Conservation (phyloP, 2,888 invertebrate genomes). For the Nymphalis polychloros region DNA sequence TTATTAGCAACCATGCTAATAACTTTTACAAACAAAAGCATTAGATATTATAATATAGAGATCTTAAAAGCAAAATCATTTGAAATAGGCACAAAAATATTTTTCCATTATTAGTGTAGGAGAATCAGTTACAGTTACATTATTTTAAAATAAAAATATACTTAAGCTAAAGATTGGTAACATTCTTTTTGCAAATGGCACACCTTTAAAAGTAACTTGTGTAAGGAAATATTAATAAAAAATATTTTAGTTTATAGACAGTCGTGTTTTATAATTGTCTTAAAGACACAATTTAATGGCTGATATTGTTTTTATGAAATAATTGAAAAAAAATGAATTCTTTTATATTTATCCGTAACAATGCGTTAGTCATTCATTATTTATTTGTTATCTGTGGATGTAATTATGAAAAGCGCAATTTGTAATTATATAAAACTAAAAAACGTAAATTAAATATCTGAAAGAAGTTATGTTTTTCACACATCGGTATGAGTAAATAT, state of each 20-base stretch:
- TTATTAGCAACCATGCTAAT: slow-evolving; percentile 5
- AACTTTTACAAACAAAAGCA: slow-evolving; percentile 24
- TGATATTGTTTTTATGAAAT: not conserved
- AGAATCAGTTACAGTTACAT: slow-evolving; percentile 8
- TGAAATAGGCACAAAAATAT: slow-evolving; percentile 25
- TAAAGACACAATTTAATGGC: not conserved
- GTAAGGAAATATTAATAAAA: slow-evolving; percentile 4
- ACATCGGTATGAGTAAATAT: not conserved
- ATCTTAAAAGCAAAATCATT: slow-evolving; percentile 32
- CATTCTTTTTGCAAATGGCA: slow-evolving; percentile 43
- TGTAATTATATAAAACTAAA: not conserved
- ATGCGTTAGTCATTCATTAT: slow-evolving; percentile 4
- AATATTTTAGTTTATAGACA: slow-evolving; percentile 1
- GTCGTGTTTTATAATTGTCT: not conserved
- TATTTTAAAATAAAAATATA: slow-evolving; percentile 12
- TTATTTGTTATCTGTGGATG: slow-evolving; percentile 4
- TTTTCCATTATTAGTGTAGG: slow-evolving; percentile 29
- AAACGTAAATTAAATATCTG: slow-evolving; percentile 10
- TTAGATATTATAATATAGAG: slow-evolving; percentile 23
- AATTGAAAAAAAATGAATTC: not conserved
- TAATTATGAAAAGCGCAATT: not conserved
- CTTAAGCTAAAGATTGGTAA: slow-evolving; percentile 38
- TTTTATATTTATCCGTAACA: not conserved
- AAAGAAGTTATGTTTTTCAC: not conserved
- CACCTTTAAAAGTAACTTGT: slow-evolving; percentile 24